Evolutionary conservation across 2,797 vertebrate genomes (phyloP).

Genomic region (Ctenochaetus hawaiiensis): DNA sequence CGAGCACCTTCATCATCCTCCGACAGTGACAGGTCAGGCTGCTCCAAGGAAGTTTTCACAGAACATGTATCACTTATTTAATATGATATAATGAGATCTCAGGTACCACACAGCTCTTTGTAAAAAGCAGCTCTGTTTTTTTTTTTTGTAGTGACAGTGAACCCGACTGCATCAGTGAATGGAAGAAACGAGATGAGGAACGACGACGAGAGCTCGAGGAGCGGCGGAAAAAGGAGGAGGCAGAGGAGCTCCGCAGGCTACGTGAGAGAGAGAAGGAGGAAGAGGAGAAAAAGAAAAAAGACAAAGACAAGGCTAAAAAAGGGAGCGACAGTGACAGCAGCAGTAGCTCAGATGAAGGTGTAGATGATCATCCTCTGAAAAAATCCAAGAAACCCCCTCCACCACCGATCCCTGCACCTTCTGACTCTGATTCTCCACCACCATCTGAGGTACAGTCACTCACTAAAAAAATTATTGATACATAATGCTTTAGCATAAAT

Average conservation of each 20-base stretch:
- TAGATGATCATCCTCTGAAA: slow-evolving; percentile 88
- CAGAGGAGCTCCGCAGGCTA: slow-evolving; percentile 92
- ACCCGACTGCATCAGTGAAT: slow-evolving; percentile 94
- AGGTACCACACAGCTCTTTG: not conserved
- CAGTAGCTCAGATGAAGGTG: slow-evolving; percentile 88
- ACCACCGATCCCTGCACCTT: slow-evolving; percentile 88
- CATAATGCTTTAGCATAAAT: not conserved
- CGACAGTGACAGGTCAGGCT: slow-evolving; percentile 93
- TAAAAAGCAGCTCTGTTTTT: slow-evolving; percentile 12
- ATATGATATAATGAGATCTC: not conserved
- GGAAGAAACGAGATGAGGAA: slow-evolving; percentile 95
- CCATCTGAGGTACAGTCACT: slow-evolving; percentile 72
- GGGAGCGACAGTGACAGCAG: slow-evolving; percentile 84
- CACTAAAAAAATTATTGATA: not conserved
- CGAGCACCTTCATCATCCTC: slow-evolving; percentile 87
- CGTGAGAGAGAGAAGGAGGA: slow-evolving; percentile 95
- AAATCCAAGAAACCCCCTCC: slow-evolving; percentile 90
- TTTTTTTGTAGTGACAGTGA: slow-evolving; percentile 88
- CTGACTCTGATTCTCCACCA: slow-evolving; percentile 88
- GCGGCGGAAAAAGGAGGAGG: slow-evolving; percentile 92
- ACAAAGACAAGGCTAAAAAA: slow-evolving; percentile 85
- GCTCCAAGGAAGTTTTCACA: not conserved
- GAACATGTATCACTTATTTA: not conserved
- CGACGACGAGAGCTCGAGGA: slow-evolving; percentile 93
- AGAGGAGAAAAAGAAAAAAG: slow-evolving; percentile 90